Percentiles rank a stretch among this genome's conserved stretches.
Evolutionary conservation across 2,113 vertebrate genomes (phyloP).

Genomic region (Lagopus muta): DNA sequence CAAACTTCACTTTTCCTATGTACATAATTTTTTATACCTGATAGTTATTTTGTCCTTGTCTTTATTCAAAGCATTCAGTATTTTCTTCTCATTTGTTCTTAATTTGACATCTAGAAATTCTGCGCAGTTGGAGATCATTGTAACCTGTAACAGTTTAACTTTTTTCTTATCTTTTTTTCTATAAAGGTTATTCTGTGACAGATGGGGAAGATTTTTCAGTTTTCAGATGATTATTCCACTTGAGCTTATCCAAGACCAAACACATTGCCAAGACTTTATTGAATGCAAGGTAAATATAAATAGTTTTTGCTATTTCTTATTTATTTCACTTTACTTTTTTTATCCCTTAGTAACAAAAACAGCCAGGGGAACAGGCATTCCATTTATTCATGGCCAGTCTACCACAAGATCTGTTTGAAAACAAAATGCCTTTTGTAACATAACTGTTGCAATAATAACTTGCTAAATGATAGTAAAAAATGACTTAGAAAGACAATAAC

Average conservation of each 20-base stretch:
- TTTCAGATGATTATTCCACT: neutral
- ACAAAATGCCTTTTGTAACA: neutral
- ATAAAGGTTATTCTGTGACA: neutral
- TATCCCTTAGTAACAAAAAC: constrained; percentile 19
- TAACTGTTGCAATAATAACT: neutral
- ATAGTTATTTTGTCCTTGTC: constrained; percentile 91
- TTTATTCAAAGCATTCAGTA: constrained; percentile 91
- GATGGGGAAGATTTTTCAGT: neutral
- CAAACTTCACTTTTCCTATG: neutral
- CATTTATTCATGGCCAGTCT: neutral
- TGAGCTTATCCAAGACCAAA: neutral
- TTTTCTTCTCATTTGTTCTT: constrained; percentile 91
- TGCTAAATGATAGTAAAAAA: neutral
- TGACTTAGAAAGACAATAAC: neutral
- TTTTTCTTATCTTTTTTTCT: neutral
- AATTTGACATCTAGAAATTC: constrained; percentile 93
- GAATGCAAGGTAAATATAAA: neutral
- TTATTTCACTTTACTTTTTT: constrained; percentile 3
- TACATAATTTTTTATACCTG: constrained; percentile 79
- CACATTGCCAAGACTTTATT: neutral
- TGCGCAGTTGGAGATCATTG: constrained; percentile 85
- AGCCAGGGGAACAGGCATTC: constrained; percentile 9
- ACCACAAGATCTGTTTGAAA: neutral
- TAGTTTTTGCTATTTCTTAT: neutral
- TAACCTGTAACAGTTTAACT: constrained; percentile 79